Evolutionary conservation across 2,888 invertebrate genomes (phyloP).

Genomic region (Diarsia brunnea): DNA sequence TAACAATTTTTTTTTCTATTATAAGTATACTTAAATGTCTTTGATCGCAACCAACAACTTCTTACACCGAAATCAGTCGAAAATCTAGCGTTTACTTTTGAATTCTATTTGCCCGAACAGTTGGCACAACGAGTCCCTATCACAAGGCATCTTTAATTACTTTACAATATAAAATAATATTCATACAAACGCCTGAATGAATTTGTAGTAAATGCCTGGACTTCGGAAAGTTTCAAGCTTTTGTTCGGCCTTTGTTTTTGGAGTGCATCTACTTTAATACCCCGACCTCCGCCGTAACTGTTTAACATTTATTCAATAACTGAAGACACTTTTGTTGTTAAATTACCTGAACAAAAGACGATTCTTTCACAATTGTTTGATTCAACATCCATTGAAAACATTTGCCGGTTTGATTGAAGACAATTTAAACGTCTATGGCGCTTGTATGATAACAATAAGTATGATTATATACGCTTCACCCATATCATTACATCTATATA

Average conservation of each 20-base stretch:
- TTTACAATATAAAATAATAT: slow-evolving; percentile 3
- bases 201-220: background rate
- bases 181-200: slow-evolving; percentile 20
- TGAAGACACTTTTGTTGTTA: background rate
- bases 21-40: background rate
- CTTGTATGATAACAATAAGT: slow-evolving; percentile 27
- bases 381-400: slow-evolving; percentile 17
- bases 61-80: slow-evolving; percentile 78
- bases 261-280: background rate
- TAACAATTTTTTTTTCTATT: background rate
- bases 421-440: slow-evolving; percentile 10
- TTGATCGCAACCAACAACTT: slow-evolving; percentile 38
- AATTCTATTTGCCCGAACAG: slow-evolving; percentile 48
- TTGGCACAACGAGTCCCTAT: slow-evolving; percentile 60
- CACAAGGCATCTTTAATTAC: slow-evolving; percentile 53
- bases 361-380: slow-evolving; percentile 14
- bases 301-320: slow-evolving; percentile 11
- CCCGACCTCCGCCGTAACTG: background rate
- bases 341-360: background rate
- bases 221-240: background rate
- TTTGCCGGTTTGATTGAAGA: slow-evolving; percentile 2
- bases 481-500: slow-evolving; percentile 32
- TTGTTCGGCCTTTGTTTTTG: background rate
- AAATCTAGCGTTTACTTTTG: slow-evolving; percentile 69
- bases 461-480: slow-evolving; percentile 34